phyloP scores from a whole-genome alignment of 2,113 vertebrate genomes.

The Pseudorasbora parva region DNA sequence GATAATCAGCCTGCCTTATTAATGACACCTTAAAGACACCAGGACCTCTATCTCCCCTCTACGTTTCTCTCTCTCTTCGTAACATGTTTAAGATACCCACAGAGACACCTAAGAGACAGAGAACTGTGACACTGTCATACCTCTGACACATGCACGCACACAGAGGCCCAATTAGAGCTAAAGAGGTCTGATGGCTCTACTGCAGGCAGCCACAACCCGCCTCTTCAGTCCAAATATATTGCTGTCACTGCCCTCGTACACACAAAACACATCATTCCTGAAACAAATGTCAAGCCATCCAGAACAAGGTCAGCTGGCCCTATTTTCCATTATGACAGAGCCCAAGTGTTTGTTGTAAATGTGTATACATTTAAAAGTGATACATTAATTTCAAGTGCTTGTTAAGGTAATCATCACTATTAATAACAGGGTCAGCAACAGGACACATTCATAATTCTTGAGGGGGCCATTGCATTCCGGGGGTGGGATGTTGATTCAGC shows the following conservation, averaged over 20 bases:
- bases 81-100: conserved; percentile 10
- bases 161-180: conserved; percentile 47
- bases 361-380: background rate
- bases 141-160: conserved; percentile 21
- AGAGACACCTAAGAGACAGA: conserved; percentile 27
- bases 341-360: background rate
- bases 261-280: conserved; percentile 26
- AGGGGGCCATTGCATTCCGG: no score
- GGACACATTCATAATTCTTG: no score
- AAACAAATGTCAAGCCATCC: background rate
- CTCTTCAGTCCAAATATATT: conserved; percentile 22
- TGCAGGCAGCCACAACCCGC: conserved; percentile 7
- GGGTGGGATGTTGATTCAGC: no score
- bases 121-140: conserved; percentile 20
- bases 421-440: no score
- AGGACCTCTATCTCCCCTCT: background rate
- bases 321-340: background rate
- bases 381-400: background rate
- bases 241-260: background rate
- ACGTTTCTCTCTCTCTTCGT: conserved; percentile 5
- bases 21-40: background rate
- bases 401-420: background rate
- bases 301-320: background rate
- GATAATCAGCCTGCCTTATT: background rate
- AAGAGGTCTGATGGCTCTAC: conserved; percentile 28